Evolutionary conservation across 92 coral and sea anemone species (phyloP).

Genomic region (Micromussa lordhowensis): DNA sequence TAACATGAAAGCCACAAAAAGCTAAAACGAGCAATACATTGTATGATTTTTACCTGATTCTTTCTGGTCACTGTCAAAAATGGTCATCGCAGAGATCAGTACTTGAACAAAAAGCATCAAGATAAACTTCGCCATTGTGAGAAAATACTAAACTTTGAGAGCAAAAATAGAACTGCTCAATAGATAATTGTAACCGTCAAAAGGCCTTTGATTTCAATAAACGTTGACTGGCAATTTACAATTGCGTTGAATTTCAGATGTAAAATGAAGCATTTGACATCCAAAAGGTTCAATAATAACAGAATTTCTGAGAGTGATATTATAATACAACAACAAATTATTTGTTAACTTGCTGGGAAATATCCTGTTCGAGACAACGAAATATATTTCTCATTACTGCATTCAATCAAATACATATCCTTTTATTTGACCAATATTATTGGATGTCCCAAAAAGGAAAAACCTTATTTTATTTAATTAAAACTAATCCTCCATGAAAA

Average conservation of each 20-base stretch:
- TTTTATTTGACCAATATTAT: conserved; percentile 7
- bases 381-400: not conserved
- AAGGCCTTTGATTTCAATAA: not conserved
- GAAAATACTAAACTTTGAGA: not conserved
- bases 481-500: not conserved
- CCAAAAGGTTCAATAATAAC: not conserved
- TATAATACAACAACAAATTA: not conserved
- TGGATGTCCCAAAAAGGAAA: not conserved
- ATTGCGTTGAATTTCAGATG: not conserved
- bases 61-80: conserved; percentile 8
- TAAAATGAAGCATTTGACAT: not conserved
- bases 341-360: conserved; percentile 8
- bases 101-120: not conserved
- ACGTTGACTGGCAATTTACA: not conserved
- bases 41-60: not conserved
- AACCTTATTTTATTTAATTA: conserved; percentile 4
- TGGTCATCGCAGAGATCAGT: not conserved
- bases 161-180: not conserved
- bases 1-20: not conserved
- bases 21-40: no score
- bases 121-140: conserved; percentile 6
- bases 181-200: not conserved
- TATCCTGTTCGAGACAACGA: conserved; percentile 2
- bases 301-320: not conserved
- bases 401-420: not conserved